Base-by-base conservation (phyloP, 2,113 vertebrate species). In the Synchiropus splendidus region DNA sequence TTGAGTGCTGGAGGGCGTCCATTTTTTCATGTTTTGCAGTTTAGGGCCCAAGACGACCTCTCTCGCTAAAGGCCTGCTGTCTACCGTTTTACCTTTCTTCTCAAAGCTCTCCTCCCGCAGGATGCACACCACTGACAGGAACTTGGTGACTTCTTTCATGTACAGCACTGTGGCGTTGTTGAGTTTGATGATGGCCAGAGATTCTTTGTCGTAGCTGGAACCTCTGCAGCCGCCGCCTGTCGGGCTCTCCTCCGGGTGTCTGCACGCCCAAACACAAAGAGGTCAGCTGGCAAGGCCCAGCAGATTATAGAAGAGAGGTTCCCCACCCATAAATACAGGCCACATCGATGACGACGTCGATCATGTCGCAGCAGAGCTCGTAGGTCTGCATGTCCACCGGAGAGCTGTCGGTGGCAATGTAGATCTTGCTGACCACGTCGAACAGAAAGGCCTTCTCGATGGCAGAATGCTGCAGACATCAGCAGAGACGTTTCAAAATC, bases 301-400 rank as follows among this genome's bases (percentile, higher is more conserved):
- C n/a, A n/a, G n/a, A n/a, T n/a, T n/a, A n/a, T n/a, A n/a, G n/a
- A n/a, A n/a, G n/a, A n/a, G n/a, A n/a, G n/a, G n/a, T n/a, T n/a
- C n/a, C n/a, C 90, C 77, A 96, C 93, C 93, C 92, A 71, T 97
- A 97, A 81, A 97, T 97, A 83, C 92, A 97, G 54, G 93, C 96
- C 39, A 97, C 89, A 53, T 97, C 93, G 56, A 97, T 97, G 60
- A 97, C 92, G 38, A 97, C 92, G 58, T 97, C 93, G 34, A 97
- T 97, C 93, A 97, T 97, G 76, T 97, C 93, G 61, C 93, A 97
- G 77, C 93, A 97, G 50, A 97, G 73, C 37, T 97, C 93, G 1
- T 97, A 96, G 1, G 92, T 94, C 67, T 96, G 92, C 93, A 97
- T 97, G 82, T 97, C 93, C 75, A 97, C 93, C 6, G 93, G 91